Percentiles rank a stretch among this genome's conserved stretches.
phyloP scores from a whole-genome alignment of 2,797 vertebrate genomes.

The Alca torda region DNA sequence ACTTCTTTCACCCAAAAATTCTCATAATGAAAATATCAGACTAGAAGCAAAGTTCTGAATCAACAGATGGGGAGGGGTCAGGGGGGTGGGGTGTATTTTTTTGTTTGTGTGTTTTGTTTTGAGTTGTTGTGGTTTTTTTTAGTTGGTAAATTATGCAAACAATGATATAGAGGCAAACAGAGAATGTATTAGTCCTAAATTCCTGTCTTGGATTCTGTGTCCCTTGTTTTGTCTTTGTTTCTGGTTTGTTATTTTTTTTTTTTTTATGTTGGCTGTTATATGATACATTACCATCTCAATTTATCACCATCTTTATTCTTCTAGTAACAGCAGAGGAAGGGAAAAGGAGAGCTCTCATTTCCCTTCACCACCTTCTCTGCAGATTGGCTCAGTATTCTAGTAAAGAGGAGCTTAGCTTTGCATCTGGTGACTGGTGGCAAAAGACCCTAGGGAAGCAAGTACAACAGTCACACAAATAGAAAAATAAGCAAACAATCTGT shows the following conservation, averaged over 20 bases:
- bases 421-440: background rate
- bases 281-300: background rate
- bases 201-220: background rate
- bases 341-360: background rate
- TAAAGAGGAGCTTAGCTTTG: background rate
- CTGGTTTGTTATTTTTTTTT: background rate
- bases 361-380: background rate
- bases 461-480: background rate
- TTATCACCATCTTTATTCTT: background rate
- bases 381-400: background rate
- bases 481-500: background rate
- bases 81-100: background rate
- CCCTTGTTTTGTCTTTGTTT: background rate
- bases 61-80: background rate
- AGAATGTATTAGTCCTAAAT: background rate
- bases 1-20: background rate
- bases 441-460: background rate
- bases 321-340: background rate
- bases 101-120: background rate
- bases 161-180: background rate
- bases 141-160: background rate
- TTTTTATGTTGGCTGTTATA: background rate
- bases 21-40: background rate
- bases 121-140: background rate
- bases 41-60: background rate